phyloP scores from a whole-genome alignment of 2,888 invertebrate species.

The Agriopis leucophaearia region DNA sequence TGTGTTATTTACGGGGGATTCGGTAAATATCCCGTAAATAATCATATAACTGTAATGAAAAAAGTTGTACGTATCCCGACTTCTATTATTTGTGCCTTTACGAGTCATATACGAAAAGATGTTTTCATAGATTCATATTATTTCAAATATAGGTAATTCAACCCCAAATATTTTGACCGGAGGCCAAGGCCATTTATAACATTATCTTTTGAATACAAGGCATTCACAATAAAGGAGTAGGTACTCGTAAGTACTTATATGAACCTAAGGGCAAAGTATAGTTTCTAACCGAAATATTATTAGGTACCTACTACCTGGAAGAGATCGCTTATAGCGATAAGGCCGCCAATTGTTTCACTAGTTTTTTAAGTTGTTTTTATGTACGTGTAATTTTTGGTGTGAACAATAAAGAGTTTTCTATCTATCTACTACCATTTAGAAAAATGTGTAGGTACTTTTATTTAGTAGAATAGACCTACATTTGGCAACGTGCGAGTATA shows the following conservation, averaged over 20 bases:
- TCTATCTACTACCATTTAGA: too few relatives aligned
- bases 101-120: too few relatives aligned
- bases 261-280: not conserved
- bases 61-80: not conserved
- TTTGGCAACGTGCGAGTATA: not conserved
- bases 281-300: not conserved
- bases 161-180: slow-evolving; percentile 4
- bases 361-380: too few relatives aligned
- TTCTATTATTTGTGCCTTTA: not conserved
- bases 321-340: too few relatives aligned
- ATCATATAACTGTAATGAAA: too few relatives aligned
- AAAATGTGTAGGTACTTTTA: not conserved
- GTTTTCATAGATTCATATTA: not conserved
- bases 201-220: not conserved
- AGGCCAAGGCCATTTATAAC: slow-evolving; percentile 1
- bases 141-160: not conserved
- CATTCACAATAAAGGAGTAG: not conserved
- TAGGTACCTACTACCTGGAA: too few relatives aligned
- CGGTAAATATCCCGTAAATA: too few relatives aligned
- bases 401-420: too few relatives aligned
- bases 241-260: too few relatives aligned
- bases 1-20: too few relatives aligned
- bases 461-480: not conserved
- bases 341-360: too few relatives aligned
- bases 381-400: too few relatives aligned